Evolutionary conservation across 2,888 invertebrate species (phyloP), one percentile per base, ranked within the genome.

Genomic region (Phyto melanocephala): DNA sequence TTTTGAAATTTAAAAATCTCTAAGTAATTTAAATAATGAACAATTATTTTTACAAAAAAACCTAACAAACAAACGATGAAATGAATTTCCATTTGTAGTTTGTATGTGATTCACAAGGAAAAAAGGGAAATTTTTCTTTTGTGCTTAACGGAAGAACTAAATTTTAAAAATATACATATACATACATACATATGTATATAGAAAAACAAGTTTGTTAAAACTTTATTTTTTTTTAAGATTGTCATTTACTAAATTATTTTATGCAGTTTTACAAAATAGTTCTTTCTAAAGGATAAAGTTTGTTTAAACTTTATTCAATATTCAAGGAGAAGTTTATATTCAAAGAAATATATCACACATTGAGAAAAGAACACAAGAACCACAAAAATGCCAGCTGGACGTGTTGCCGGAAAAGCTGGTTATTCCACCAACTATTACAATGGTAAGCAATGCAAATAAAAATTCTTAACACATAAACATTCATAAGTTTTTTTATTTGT

Each of bases 361-460:
- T 10, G 28, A 35, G 58, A 6, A 58, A 50, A 54, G 54, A 62
- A 33, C 40, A 6, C 7, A 45, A 35, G 5, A 81, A 65, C 15
- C 74, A 76, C 17, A 71, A 88, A 86, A 86, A 91, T 91, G 91
- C 91, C 91, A 87, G 91, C 91, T 63, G 91, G 91, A 87, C 89
- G 91, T 80, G 91, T 91, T 80, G 91, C 91, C 84, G 91, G 91
- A 83, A 91, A 91, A 85, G 90, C 91, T 86, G 91, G 91, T 68
- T 91, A 88, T 85, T 91, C 91, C 82, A 91, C 91, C 86, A 90
- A 89, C 82, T 89, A 88, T 79, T 91, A 91, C 75, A 90, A 90
- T 85, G 91, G 91, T 91, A 85, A 81, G 87, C 82, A 58, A 35
- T 28, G n/a, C 13, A 70, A 35, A 74, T 37, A 28, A 60, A 50